phyloP scores from a whole-genome alignment of 2,113 vertebrate species.

The Chlorodrepanis virens region DNA sequence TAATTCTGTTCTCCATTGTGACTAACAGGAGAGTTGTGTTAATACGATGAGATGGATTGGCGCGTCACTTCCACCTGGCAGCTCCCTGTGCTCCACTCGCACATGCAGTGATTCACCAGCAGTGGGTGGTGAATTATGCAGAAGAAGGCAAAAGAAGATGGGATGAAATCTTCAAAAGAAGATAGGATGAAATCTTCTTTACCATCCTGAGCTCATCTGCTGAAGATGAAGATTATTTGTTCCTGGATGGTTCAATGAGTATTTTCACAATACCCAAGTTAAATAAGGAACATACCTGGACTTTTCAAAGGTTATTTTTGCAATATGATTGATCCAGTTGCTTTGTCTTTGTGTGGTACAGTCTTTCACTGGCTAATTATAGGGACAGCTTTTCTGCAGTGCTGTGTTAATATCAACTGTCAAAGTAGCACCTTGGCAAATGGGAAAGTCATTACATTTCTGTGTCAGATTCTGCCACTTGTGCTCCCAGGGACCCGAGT shows the following conservation, averaged over 20 bases:
- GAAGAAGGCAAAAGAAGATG: background rate
- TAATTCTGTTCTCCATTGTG: background rate
- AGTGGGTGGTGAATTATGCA: slow-evolving; percentile 53
- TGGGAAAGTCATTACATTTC: background rate
- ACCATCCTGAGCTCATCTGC: background rate
- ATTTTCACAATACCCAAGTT: background rate
- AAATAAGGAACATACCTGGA: background rate
- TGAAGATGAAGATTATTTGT: background rate
- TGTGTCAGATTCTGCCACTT: background rate
- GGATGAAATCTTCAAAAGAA: background rate
- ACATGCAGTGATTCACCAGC: slow-evolving; percentile 59
- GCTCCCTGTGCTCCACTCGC: slow-evolving; percentile 20
- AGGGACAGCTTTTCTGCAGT: background rate
- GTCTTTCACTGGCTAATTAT: background rate
- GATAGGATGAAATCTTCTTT: background rate
- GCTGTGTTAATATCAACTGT: background rate
- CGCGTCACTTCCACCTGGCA: slow-evolving; percentile 37
- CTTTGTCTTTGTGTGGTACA: background rate
- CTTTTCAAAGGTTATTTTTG: background rate
- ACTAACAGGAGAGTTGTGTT: slow-evolving; percentile 38
- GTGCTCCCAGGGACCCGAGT: background rate
- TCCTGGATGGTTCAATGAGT: background rate
- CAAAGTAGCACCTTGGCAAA: background rate
- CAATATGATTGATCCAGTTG: background rate
- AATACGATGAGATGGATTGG: background rate